phyloP scores from a whole-genome alignment of 2,888 invertebrate genomes.

The Leucania comma region DNA sequence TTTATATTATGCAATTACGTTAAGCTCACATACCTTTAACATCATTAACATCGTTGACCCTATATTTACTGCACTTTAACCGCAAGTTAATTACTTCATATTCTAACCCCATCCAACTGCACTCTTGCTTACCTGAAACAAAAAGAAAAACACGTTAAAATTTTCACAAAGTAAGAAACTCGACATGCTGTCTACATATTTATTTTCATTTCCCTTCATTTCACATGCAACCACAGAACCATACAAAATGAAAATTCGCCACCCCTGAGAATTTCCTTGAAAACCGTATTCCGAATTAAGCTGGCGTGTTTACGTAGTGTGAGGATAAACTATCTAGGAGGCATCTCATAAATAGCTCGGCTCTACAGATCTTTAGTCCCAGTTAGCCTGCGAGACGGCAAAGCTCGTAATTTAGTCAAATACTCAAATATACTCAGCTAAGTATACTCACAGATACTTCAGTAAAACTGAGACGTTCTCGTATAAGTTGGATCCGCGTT shows the following conservation, averaged over 20 bases:
- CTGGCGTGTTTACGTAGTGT: slow-evolving; percentile 56
- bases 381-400: slow-evolving; percentile 58
- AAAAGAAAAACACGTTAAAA: slow-evolving; percentile 27
- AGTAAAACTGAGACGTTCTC: slow-evolving; percentile 46
- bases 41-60: neutral
- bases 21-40: neutral
- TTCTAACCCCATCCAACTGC: neutral
- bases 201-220: slow-evolving; percentile 45
- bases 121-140: slow-evolving; percentile 48
- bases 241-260: slow-evolving; percentile 31
- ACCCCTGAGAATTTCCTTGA: slow-evolving; percentile 33
- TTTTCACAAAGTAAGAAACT: slow-evolving; percentile 17
- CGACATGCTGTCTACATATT: slow-evolving; percentile 7
- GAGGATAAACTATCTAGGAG: slow-evolving; percentile 60
- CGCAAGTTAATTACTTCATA: too few relatives aligned
- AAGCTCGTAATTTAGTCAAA: slow-evolving; percentile 68
- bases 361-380: slow-evolving; percentile 56
- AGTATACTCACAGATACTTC: slow-evolving; percentile 38
- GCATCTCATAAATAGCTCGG: slow-evolving; percentile 60
- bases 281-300: slow-evolving; percentile 54
- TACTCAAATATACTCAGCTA: slow-evolving; percentile 55
- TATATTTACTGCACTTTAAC: neutral
- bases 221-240: slow-evolving; percentile 37
- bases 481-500: slow-evolving; percentile 48
- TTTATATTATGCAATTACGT: neutral